A percentile compares a stretch with the other conserved stretches of the same genome.
Conservation (phyloP, 2,113 vertebrate species). For the Morone chrysops region DNA sequence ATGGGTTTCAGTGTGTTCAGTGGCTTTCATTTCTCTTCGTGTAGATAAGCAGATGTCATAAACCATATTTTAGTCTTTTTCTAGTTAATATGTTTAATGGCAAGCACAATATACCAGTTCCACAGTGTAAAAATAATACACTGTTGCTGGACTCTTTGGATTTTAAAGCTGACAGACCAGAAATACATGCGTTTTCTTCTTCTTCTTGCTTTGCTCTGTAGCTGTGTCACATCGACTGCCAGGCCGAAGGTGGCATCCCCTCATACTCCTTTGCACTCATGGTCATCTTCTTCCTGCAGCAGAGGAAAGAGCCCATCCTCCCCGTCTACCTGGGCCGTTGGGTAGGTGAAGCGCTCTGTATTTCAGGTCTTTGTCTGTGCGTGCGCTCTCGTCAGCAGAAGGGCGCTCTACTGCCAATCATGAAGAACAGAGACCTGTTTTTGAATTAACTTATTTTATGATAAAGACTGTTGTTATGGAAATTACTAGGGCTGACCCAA, state of each 20-base stretch:
- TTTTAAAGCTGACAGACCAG: neutral
- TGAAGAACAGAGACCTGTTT: neutral
- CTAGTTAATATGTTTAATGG: neutral
- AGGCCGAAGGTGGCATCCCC: constrained; percentile 96
- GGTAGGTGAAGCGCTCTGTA: constrained; percentile 83
- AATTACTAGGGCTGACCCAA: neutral
- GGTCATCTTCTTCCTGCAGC: constrained; percentile 99
- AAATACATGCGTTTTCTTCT: neutral
- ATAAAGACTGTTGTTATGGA: neutral
- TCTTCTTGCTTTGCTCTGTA: constrained; percentile 63
- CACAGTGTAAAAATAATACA: neutral
- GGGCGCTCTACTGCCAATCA: no score
- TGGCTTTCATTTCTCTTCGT: neutral
- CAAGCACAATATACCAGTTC: neutral
- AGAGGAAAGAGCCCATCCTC: constrained; percentile 92
- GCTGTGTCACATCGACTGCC: constrained; percentile 98
- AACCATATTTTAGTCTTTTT: neutral
- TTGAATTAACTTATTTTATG: neutral
- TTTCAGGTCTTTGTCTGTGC: neutral
- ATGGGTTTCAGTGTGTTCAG: neutral
- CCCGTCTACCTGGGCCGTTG: constrained; percentile 94
- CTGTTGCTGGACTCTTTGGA: neutral
- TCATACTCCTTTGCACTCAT: constrained; percentile 98
- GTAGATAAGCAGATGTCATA: no score
- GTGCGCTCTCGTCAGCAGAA: neutral